These are phyloP conservation scores for Protodeltote pygarga DNA, from an alignment of 2,888 invertebrate species.

Conservation along the genomic window DNA sequence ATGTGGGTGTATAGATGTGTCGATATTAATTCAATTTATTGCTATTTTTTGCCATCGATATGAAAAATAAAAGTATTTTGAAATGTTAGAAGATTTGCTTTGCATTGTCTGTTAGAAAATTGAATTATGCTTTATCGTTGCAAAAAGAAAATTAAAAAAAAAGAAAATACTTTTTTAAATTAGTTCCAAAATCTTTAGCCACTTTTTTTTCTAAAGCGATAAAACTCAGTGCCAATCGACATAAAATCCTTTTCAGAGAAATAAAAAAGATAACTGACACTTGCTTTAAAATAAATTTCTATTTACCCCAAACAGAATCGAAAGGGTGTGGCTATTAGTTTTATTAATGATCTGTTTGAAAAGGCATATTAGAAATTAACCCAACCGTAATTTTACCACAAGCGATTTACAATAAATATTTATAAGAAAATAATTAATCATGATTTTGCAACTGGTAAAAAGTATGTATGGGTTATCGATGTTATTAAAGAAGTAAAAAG, in stretches of 20 bases:
- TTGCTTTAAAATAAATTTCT: conserved; percentile 19
- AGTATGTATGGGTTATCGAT: conserved; percentile 43
- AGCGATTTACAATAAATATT: conserved; percentile 62
- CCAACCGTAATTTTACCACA: conserved; percentile 73
- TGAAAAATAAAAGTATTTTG: too few relatives aligned
- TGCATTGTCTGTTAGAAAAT: too few relatives aligned
- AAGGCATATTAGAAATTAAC: conserved; percentile 57
- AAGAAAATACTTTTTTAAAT: too few relatives aligned
- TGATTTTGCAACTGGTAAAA: conserved; percentile 56
- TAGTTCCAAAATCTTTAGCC: too few relatives aligned
- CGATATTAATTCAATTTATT: conserved; percentile 41
- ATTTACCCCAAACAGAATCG: conserved; percentile 54
- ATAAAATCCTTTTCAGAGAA: too few relatives aligned
- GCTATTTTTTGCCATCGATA: not conserved
- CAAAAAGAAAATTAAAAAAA: too few relatives aligned
- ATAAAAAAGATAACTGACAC: conserved; percentile 23
- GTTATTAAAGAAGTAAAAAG: conserved; percentile 29
- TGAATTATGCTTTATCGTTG: too few relatives aligned
- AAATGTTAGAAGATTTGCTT: too few relatives aligned
- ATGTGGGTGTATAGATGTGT: conserved; percentile 64
- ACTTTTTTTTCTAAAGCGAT: too few relatives aligned
- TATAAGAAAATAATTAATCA: conserved; percentile 73
- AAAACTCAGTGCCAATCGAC: too few relatives aligned
- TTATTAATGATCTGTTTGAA: conserved; percentile 54
- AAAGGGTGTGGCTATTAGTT: conserved; percentile 66